Percentiles rank a stretch among this genome's conserved stretches.
These are phyloP conservation scores for Phallusia fumigata DNA, from an alignment of 23 tunicate species.

Conservation along the genomic window DNA sequence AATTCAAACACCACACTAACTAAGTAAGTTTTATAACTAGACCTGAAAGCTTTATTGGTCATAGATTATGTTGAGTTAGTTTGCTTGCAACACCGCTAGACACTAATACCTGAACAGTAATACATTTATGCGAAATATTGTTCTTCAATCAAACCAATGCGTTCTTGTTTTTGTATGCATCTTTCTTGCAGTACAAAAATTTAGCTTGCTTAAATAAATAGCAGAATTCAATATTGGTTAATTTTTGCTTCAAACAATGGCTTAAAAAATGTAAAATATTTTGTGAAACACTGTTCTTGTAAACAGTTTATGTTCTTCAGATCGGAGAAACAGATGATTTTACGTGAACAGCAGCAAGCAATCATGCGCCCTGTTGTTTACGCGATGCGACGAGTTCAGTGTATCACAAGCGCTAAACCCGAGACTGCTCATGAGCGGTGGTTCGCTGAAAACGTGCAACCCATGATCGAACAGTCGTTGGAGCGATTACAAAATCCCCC, in stretches of 20 bases:
- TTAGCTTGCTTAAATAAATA: too few relatives aligned
- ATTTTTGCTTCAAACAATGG: too few relatives aligned
- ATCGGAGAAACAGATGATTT: constrained; percentile 62
- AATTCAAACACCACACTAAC: constrained; percentile 75
- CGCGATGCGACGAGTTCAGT: constrained; percentile 72
- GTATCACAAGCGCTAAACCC: constrained; percentile 71
- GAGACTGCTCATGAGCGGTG: constrained; percentile 96
- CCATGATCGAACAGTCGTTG: constrained; percentile 71
- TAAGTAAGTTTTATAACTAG: constrained; percentile 39
- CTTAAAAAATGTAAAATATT: background rate
- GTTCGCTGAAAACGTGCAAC: constrained; percentile 87
- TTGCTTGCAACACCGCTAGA: too few relatives aligned
- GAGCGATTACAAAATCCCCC: constrained; percentile 69
- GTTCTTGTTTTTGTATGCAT: too few relatives aligned
- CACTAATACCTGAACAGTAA: too few relatives aligned
- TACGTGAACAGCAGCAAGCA: constrained; percentile 89
- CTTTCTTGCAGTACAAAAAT: too few relatives aligned
- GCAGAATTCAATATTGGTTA: too few relatives aligned
- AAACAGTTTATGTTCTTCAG: constrained; percentile 10
- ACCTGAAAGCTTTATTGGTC: too few relatives aligned
- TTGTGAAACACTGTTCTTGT: background rate
- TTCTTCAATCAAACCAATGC: too few relatives aligned
- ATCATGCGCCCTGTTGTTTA: constrained; percentile 93
- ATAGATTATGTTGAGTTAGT: too few relatives aligned
- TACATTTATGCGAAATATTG: too few relatives aligned